These are phyloP conservation scores for Vidua macroura DNA, from an alignment of 2,113 vertebrate genomes.

Conservation along the genomic window DNA sequence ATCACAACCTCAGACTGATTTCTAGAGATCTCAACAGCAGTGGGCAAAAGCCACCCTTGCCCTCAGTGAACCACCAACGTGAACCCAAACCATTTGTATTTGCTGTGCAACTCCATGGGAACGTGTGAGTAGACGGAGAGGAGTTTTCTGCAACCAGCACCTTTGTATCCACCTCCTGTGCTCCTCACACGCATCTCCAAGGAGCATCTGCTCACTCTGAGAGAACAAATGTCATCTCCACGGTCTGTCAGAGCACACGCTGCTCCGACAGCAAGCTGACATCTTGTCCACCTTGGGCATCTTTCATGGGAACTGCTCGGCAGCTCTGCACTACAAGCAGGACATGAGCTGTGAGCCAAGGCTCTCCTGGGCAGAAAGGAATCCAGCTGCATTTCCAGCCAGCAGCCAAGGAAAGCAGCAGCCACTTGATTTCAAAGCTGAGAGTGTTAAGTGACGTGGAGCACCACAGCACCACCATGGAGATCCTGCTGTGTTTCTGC, in stretches of 20 bases:
- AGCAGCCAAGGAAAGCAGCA: neutral
- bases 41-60: fast-evolving
- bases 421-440: neutral
- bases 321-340: neutral
- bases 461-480: fast-evolving
- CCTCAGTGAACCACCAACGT: fast-evolving
- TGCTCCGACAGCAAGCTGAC: neutral
- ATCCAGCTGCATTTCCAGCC: neutral
- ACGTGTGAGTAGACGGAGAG: fast-evolving
- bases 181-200: neutral
- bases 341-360: neutral
- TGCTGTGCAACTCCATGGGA: neutral
- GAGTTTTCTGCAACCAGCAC: neutral
- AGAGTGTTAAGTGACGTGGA: fast-evolving
- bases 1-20: neutral
- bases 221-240: neutral
- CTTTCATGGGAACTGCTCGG: neutral
- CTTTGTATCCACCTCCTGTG: neutral
- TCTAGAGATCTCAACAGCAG: neutral
- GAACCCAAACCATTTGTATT: neutral
- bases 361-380: neutral
- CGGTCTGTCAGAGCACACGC: neutral
- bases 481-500: neutral
- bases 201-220: neutral
- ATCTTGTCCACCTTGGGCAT: neutral